Evolutionary conservation across 2,888 invertebrate genomes (phyloP).

Genomic region (Ctena decussata): DNA sequence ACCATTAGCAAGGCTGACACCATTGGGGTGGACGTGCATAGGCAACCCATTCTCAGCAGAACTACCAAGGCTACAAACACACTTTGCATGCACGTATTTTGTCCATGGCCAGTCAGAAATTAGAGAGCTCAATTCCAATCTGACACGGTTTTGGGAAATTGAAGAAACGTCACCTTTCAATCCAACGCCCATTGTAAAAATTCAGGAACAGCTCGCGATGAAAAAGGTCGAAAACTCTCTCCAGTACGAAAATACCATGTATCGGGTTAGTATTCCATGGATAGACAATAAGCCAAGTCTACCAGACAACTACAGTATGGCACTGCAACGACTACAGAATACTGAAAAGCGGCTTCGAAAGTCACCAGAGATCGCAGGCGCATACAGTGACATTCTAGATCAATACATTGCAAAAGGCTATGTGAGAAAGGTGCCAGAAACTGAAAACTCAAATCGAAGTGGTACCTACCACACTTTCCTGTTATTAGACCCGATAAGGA

Average conservation of each 20-base stretch:
- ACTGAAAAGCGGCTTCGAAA: slow-evolving; percentile 41
- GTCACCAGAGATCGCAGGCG: slow-evolving; percentile 15
- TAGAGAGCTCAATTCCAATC: too few species aligned
- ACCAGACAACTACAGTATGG: slow-evolving; percentile 12
- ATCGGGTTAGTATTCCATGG: slow-evolving; percentile 32
- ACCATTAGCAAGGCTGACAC: slow-evolving; percentile 47
- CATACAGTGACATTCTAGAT: slow-evolving; percentile 33
- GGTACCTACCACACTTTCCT: slow-evolving; percentile 53
- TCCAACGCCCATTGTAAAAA: background rate
- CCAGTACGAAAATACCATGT: background rate
- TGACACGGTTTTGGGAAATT: slow-evolving; percentile 37
- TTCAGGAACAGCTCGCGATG: background rate
- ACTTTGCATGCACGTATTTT: background rate
- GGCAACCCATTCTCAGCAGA: background rate
- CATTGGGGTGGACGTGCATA: too few species aligned
- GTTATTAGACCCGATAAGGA: slow-evolving; percentile 36
- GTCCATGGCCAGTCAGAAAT: background rate
- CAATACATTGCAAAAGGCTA: slow-evolving; percentile 53
- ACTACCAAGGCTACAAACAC: background rate
- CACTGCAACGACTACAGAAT: slow-evolving; percentile 13
- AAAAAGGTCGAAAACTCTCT: slow-evolving; percentile 3
- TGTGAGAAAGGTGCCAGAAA: slow-evolving; percentile 33
- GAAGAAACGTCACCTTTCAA: background rate
- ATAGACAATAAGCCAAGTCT: slow-evolving; percentile 2
- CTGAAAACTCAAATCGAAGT: background rate